Conservation (phyloP, 2,797 vertebrate genomes). For the Hirundo rustica region DNA sequence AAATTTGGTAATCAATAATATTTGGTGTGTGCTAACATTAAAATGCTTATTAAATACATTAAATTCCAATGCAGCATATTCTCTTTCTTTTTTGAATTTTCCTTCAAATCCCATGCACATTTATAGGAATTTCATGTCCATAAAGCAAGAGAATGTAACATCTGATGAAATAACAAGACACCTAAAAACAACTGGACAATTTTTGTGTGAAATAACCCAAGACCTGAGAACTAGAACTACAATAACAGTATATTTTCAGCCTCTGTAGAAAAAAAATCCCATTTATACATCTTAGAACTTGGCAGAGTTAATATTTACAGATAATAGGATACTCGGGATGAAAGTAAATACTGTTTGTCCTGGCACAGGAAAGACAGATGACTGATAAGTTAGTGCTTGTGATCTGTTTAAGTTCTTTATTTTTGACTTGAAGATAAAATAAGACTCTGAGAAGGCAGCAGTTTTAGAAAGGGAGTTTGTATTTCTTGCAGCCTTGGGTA, state of each 20-base stretch:
- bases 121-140: neutral
- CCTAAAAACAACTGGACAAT: neutral
- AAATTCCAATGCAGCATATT: neutral
- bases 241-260: neutral
- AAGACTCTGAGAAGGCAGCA: neutral
- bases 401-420: neutral
- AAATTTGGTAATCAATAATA: neutral
- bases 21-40: neutral
- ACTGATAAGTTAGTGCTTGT: neutral
- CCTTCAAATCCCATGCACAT: neutral
- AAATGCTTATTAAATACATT: neutral
- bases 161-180: neutral
- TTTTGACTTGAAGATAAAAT: constrained; percentile 19
- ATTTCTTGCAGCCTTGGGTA: neutral
- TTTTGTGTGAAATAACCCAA: neutral
- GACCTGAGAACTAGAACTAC: neutral
- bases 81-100: neutral
- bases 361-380: neutral
- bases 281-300: neutral
- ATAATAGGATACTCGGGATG: neutral
- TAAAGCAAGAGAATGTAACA: neutral
- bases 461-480: neutral
- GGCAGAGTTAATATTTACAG: neutral
- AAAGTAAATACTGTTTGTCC: neutral
- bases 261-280: neutral